These are phyloP conservation scores for Coranthus polyacanthus DNA, from an alignment of 2,797 vertebrate species.

Conservation along the genomic window DNA sequence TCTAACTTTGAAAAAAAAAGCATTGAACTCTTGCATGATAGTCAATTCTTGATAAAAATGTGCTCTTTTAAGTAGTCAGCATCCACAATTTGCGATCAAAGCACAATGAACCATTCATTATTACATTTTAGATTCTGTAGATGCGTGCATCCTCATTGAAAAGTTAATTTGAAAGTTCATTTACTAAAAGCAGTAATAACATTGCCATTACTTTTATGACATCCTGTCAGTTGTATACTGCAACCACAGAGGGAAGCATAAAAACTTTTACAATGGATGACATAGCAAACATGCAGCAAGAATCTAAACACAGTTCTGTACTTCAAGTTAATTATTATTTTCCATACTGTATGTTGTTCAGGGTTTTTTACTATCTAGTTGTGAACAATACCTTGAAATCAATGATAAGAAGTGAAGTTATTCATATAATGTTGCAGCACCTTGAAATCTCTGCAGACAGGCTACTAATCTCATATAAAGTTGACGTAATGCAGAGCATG, in stretches of 20 bases:
- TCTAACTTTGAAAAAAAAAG: constrained; percentile 20
- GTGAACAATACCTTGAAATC: neutral
- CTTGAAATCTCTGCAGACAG: constrained; percentile 42
- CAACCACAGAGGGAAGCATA: neutral
- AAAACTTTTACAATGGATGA: neutral
- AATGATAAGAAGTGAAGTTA: neutral
- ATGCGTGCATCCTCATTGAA: neutral
- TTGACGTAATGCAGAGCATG: constrained; percentile 77
- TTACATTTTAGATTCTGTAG: neutral
- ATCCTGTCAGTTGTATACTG: neutral
- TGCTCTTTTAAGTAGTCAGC: neutral
- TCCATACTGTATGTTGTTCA: neutral
- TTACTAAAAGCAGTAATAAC: neutral
- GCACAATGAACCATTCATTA: too few species aligned
- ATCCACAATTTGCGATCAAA: neutral
- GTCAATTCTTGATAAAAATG: neutral
- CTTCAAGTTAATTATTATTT: neutral
- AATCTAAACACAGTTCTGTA: neutral
- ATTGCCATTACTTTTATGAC: neutral
- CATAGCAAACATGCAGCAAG: neutral
- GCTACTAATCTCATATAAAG: constrained; percentile 43
- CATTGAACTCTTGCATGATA: neutral
- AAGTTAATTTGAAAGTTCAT: too few species aligned
- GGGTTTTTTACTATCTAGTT: neutral
- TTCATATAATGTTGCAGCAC: neutral